Conservation (phyloP, 2,113 vertebrate genomes). For the Toxotes jaculatrix region DNA sequence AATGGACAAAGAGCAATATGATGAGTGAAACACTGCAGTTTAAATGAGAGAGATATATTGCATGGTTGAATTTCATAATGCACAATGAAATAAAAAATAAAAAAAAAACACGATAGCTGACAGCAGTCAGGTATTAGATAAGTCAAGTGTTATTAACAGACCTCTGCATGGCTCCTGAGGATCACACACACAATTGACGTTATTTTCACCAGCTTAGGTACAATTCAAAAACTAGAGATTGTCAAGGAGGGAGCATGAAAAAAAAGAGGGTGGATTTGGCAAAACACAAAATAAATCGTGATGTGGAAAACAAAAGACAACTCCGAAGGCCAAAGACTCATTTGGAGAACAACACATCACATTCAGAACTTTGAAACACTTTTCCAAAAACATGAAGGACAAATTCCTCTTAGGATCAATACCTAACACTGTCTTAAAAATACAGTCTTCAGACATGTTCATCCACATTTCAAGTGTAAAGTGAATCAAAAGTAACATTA, state of each 20-base stretch:
- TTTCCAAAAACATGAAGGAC: conserved; percentile 17
- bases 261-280: neutral
- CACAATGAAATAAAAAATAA: neutral
- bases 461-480: conserved; percentile 11
- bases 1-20: neutral
- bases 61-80: neutral
- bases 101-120: neutral
- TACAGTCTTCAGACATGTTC: neutral
- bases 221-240: neutral
- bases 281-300: neutral
- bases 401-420: neutral
- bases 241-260: neutral
- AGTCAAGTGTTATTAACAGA: neutral
- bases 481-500: neutral
- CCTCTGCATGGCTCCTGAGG: neutral
- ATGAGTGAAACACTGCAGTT: neutral
- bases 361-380: conserved; percentile 1
- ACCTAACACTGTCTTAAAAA: neutral
- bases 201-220: neutral
- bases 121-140: neutral
- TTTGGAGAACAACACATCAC: neutral
- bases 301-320: conserved; percentile 13
- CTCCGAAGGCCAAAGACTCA: conserved; percentile 22
- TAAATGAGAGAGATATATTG: neutral
- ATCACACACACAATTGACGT: neutral